phyloP scores from a whole-genome alignment of 2,888 invertebrate species.

The Drosophila niveifrons region DNA sequence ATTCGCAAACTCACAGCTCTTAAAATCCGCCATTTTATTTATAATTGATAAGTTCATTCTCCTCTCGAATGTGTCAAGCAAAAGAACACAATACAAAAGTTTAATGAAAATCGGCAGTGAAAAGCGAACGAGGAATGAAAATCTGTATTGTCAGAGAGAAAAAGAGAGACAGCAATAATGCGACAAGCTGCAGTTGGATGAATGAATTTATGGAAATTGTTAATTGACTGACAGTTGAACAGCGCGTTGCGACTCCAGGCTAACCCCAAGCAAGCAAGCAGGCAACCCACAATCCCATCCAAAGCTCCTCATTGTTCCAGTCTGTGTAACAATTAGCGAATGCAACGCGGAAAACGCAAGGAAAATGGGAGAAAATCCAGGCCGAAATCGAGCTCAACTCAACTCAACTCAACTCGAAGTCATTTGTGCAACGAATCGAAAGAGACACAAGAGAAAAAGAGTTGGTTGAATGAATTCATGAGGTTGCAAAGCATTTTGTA shows the following conservation, averaged over 20 bases:
- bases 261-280: slow-evolving; percentile 11
- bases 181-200: slow-evolving; percentile 41
- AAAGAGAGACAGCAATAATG: slow-evolving; percentile 5
- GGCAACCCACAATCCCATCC: slow-evolving; percentile 1
- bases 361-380: slow-evolving; percentile 10
- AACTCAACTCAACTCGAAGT: not conserved
- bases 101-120: slow-evolving; percentile 40
- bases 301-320: slow-evolving; percentile 16
- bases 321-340: slow-evolving; percentile 53
- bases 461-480: slow-evolving; percentile 69
- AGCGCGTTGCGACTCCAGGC: slow-evolving; percentile 8
- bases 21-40: slow-evolving; percentile 21
- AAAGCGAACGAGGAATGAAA: not conserved
- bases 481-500: slow-evolving; percentile 44
- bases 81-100: slow-evolving; percentile 38
- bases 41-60: slow-evolving; percentile 49
- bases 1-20: slow-evolving; percentile 7
- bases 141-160: not conserved
- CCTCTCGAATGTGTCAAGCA: slow-evolving; percentile 13
- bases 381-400: slow-evolving; percentile 31
- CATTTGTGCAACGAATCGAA: slow-evolving; percentile 13
- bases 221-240: slow-evolving; percentile 72
- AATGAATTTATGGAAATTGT: slow-evolving; percentile 69
- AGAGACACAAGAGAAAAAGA: slow-evolving; percentile 23
- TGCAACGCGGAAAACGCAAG: slow-evolving; percentile 44